These are phyloP conservation scores for Mormyrops attenuatus DNA, from an alignment of 2,797 vertebrate species.

Conservation along the genomic window DNA sequence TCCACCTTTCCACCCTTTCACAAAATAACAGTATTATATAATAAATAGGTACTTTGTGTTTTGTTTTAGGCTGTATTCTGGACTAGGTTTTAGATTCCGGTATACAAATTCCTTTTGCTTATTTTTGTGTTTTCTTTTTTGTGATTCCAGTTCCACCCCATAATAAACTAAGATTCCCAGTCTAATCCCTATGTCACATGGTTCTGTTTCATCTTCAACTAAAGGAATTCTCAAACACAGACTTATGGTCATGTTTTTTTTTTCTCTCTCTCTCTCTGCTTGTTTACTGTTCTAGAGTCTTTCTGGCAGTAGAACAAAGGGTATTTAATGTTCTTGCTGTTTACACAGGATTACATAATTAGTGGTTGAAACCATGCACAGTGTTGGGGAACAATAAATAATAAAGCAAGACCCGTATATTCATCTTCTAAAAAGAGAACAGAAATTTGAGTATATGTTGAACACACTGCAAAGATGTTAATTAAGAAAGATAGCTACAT, in stretches of 20 bases:
- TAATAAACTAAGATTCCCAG: neutral
- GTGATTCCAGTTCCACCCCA: neutral
- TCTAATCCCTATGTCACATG: neutral
- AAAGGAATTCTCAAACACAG: neutral
- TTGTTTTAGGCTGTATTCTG: neutral
- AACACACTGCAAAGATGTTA: neutral
- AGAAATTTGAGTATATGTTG: neutral
- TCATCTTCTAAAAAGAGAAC: neutral
- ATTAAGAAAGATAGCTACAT: neutral
- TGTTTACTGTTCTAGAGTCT: neutral
- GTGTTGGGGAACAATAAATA: neutral
- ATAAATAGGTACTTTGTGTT: neutral
- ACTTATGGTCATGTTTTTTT: neutral
- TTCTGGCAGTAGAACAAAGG: slow-evolving; percentile 4
- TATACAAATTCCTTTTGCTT: neutral
- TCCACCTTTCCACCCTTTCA: neutral
- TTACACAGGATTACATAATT: slow-evolving; percentile 3
- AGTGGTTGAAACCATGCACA: neutral
- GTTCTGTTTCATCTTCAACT: neutral
- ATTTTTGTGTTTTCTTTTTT: neutral
- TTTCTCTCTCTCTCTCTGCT: neutral
- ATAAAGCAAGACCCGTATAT: neutral
- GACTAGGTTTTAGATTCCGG: neutral
- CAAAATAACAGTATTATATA: neutral
- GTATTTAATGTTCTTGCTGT: neutral